Evolutionary conservation across 2,888 invertebrate genomes (phyloP).

Genomic region (Spilosoma lubricipeda): DNA sequence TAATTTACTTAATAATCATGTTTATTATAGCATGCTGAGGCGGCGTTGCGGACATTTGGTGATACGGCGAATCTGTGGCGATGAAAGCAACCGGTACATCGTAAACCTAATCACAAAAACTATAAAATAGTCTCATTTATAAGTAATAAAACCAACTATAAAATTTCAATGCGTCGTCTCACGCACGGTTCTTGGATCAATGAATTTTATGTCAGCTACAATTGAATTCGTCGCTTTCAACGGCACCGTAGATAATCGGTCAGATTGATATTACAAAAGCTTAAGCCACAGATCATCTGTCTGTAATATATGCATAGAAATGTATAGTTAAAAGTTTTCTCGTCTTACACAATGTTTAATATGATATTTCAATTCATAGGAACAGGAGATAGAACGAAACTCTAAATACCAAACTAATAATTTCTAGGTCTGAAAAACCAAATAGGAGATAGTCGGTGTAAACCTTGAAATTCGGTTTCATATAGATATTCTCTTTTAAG

Average conservation of each 20-base stretch:
- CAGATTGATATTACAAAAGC: slow-evolving; percentile 73
- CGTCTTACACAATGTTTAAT: slow-evolving; percentile 30
- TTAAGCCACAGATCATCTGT: slow-evolving; percentile 53
- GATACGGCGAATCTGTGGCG: slow-evolving; percentile 63
- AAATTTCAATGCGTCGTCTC: slow-evolving; percentile 79
- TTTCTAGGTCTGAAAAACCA: neutral
- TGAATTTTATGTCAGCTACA: slow-evolving; percentile 77
- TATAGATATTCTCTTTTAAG: neutral
- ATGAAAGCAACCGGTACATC: slow-evolving; percentile 67
- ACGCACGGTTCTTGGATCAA: slow-evolving; percentile 76
- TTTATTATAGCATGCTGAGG: slow-evolving; percentile 57
- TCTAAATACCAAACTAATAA: neutral
- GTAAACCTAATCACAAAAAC: slow-evolving; percentile 79
- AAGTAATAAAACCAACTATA: slow-evolving; percentile 81
- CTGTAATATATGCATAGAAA: slow-evolving; percentile 53
- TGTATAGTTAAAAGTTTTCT: slow-evolving; percentile 33
- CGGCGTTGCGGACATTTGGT: slow-evolving; percentile 51
- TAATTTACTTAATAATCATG: slow-evolving; percentile 70
- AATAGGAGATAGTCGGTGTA: neutral
- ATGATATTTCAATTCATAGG: slow-evolving; percentile 26
- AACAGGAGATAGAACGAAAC: slow-evolving; percentile 9
- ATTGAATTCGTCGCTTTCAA: slow-evolving; percentile 76
- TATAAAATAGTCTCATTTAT: slow-evolving; percentile 83
- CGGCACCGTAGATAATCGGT: slow-evolving; percentile 80
- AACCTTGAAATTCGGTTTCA: neutral